Evolutionary conservation across 2,797 vertebrate species (phyloP).

Genomic region (Buphagus erythrorhynchus): DNA sequence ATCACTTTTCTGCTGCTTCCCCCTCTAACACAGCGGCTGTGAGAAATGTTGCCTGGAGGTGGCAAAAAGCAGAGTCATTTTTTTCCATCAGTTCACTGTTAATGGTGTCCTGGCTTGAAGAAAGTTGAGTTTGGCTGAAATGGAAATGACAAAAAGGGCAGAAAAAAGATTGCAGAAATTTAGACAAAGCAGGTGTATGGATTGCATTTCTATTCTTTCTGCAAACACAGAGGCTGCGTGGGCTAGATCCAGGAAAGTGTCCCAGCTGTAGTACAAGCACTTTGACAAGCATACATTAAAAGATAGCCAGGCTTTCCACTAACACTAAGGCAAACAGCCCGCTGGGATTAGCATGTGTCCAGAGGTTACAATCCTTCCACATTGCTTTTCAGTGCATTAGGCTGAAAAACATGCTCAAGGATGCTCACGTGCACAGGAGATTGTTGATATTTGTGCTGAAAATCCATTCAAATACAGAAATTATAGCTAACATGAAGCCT

Average conservation of each 20-base stretch:
- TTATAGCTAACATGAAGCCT: neutral
- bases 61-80: neutral
- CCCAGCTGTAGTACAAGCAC: neutral
- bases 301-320: neutral
- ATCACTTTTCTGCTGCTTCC: neutral
- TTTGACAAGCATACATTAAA: neutral
- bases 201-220: neutral
- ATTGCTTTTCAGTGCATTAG: neutral
- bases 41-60: neutral
- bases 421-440: neutral
- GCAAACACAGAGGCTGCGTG: neutral
- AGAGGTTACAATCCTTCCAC: neutral
- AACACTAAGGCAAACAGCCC: neutral
- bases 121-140: neutral
- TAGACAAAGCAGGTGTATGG: neutral
- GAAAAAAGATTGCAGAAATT: neutral
- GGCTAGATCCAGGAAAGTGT: neutral
- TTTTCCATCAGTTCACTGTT: neutral
- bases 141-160: neutral
- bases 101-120: neutral
- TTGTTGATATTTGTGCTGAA: neutral
- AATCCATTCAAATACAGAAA: slow-evolving; percentile 41
- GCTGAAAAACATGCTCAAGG: neutral
- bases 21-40: neutral
- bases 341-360: neutral